phyloP scores from a whole-genome alignment of 2,888 invertebrate genomes.

The Melanotus villosus region DNA sequence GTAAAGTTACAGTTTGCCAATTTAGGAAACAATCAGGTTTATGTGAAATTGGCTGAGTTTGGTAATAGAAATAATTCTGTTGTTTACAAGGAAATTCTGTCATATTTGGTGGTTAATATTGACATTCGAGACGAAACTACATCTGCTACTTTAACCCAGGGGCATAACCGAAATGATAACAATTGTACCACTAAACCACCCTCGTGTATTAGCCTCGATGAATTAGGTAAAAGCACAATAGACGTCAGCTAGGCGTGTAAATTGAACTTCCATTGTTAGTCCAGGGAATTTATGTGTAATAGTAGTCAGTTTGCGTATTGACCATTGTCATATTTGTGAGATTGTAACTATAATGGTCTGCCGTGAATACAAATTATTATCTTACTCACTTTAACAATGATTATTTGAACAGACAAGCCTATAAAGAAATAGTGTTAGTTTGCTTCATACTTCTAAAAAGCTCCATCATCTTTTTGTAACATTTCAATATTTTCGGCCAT shows the following conservation, averaged over 20 bases:
- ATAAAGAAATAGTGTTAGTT: constrained; percentile 7
- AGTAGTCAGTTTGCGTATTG: constrained; percentile 44
- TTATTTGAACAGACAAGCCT: constrained; percentile 5
- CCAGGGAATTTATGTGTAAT: constrained; percentile 58
- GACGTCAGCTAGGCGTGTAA: constrained; percentile 63
- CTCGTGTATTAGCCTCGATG: constrained; percentile 59
- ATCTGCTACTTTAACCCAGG: constrained; percentile 40
- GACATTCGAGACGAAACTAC: constrained; percentile 23
- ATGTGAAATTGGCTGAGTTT: no score
- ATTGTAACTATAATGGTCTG: constrained; percentile 32
- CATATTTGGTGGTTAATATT: neutral
- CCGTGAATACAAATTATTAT: constrained; percentile 31
- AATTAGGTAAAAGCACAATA: constrained; percentile 60
- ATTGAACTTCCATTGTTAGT: constrained; percentile 60
- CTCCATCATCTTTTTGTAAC: no score
- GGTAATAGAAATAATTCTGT: no score
- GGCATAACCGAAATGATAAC: constrained; percentile 38
- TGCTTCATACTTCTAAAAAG: no score
- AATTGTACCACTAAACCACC: constrained; percentile 48
- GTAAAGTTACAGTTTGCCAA: no score
- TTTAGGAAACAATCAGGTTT: no score
- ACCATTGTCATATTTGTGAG: constrained; percentile 44
- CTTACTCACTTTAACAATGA: constrained; percentile 30
- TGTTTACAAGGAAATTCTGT: no score
- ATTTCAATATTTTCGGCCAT: no score